Conservation (phyloP, 2,888 invertebrate genomes). For the Drosophila fulvimacula region DNA sequence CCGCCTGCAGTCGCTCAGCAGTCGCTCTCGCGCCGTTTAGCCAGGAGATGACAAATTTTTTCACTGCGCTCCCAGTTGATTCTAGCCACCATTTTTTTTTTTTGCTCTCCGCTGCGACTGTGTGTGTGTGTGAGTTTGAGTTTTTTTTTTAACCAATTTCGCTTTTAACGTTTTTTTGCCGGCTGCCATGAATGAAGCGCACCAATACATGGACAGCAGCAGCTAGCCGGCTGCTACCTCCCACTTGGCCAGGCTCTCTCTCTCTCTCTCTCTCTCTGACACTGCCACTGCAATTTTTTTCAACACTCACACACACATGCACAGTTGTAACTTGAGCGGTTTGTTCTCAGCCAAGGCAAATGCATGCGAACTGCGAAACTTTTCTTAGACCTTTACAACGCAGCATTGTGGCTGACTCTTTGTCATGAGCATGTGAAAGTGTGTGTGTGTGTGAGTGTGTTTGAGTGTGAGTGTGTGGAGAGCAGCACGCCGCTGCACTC, state of each 20-base stretch:
- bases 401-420: constrained; percentile 60
- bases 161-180: constrained; percentile 80
- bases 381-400: constrained; percentile 65
- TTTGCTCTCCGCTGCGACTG: constrained; percentile 20
- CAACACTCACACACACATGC: constrained; percentile 12
- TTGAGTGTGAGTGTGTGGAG: constrained; percentile 50
- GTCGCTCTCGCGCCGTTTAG: constrained; percentile 36
- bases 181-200: constrained; percentile 78
- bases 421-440: constrained; percentile 36
- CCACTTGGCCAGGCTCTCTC: constrained; percentile 54
- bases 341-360: constrained; percentile 60
- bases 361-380: constrained; percentile 60
- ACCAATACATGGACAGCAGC: constrained; percentile 50
- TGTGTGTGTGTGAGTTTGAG: constrained; percentile 1
- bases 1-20: constrained; percentile 47
- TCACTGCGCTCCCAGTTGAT: constrained; percentile 41
- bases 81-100: constrained; percentile 66
- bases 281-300: constrained; percentile 59
- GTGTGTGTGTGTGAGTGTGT: constrained; percentile 8
- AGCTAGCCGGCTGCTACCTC: constrained; percentile 67
- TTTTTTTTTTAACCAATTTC: constrained; percentile 68
- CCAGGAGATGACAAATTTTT: constrained; percentile 53
- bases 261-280: constrained; percentile 22
- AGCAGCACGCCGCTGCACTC: constrained; percentile 62
- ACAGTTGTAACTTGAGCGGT: constrained; percentile 50